phyloP scores from a whole-genome alignment of 2,797 vertebrate genomes.

The Pangasius djambal region DNA sequence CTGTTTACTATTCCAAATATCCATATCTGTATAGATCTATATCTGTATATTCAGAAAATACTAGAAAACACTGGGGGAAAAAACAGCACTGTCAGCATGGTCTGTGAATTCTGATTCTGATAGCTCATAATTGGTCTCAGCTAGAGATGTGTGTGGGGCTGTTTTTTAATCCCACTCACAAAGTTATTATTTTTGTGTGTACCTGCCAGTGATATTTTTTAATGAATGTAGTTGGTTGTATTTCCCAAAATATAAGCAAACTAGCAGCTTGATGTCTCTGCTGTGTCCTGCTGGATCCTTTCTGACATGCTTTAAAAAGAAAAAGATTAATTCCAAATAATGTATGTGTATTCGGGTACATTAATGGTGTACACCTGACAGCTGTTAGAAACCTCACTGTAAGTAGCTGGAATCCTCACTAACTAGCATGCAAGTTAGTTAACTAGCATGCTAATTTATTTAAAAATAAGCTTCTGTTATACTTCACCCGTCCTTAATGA shows the following conservation, averaged over 20 bases:
- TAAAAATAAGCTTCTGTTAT: neutral
- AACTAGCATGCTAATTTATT: neutral
- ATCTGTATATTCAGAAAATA: neutral
- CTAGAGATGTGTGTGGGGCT: neutral
- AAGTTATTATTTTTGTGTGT: neutral
- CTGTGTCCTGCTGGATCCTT: neutral
- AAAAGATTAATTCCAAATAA: neutral
- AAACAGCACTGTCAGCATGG: neutral
- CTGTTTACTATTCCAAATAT: neutral
- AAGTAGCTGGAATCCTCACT: neutral
- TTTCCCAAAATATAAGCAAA: neutral
- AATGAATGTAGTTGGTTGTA: neutral
- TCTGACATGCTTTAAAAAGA: neutral
- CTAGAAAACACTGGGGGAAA: neutral
- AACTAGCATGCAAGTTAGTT: neutral
- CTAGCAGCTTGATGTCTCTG: neutral
- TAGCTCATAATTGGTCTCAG: neutral
- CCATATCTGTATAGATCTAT: too few relatives aligned
- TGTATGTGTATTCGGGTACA: neutral
- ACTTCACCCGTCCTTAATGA: too few relatives aligned
- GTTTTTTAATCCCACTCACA: neutral
- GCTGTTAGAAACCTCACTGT: neutral
- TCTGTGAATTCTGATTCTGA: slow-evolving; percentile 11
- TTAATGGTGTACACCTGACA: neutral
- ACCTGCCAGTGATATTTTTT: slow-evolving; percentile 4